Base-by-base conservation (phyloP, 2,888 invertebrate species). In the Abrostola tripartita region DNA sequence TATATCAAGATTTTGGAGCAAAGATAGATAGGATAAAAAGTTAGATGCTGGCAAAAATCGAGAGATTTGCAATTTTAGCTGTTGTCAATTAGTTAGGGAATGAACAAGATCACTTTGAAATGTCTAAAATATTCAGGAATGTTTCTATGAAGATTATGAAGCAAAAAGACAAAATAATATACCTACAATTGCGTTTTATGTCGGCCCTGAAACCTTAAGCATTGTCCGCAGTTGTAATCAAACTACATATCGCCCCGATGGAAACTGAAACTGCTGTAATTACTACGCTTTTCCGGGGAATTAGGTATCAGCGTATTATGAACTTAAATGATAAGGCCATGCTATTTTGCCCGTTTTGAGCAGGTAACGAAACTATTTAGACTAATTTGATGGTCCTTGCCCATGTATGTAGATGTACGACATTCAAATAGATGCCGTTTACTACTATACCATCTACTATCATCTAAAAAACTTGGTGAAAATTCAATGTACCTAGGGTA, bases 211-310 rank as follows among this genome's bases (percentile, higher is more conserved):
- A 47, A 47, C 44, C 44, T 24, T 14, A 11, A 40, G 36, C 44
- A 47, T 62, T 71, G 68, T 59, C 37, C 55, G 42, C 52, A 14
- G 51, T 55, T 52, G 44, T 42, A 40, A 37, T 42, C 42, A 49
- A 63, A 63, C 70, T 58, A 69, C 52, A 74, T 59, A 74, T 71
- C 44, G 64, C 47, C 59, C 52, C 14, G 61, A 54, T 52, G 58
- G 50, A 50, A 63, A 74, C 55, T 74, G 50, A 44, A 63, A 74
- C 55, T 74, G 36, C 44, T 74, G 49, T 71, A 74, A 71, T 74
- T 74, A 37, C 50, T 52, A 47, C 50, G 52, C 52, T 50, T 59
- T 55, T 41, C 55, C 41, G 53, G 61, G 69, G 63, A 74, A 74
- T 70, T 68, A 50, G 35, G 9, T 36, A 11, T 24, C 50, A 36